Conservation (phyloP, 2,797 vertebrate species). For the Labroides dimidiatus region DNA sequence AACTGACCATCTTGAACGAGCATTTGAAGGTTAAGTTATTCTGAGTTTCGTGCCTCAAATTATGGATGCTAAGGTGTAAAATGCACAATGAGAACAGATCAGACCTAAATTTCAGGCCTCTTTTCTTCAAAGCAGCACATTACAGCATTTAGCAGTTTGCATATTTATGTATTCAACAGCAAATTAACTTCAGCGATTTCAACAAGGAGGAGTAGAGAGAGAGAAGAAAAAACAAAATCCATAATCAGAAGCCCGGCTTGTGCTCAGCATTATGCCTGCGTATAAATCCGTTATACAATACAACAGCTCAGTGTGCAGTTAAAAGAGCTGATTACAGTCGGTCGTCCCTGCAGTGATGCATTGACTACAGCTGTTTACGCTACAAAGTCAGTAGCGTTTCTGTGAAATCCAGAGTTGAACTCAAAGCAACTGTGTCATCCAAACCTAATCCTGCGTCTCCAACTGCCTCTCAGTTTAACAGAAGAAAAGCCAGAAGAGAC, state of each 20-base stretch:
- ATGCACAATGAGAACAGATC: conserved; percentile 39
- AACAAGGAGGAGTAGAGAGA: conserved; percentile 33
- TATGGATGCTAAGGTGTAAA: conserved; percentile 26
- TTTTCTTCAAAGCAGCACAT: conserved; percentile 36
- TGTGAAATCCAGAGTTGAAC: conserved; percentile 44
- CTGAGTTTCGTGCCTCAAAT: conserved; percentile 50
- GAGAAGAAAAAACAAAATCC: conserved; percentile 21
- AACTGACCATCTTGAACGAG: conserved; percentile 22
- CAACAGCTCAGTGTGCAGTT: conserved; percentile 23
- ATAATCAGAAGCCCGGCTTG: conserved; percentile 40
- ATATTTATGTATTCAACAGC: conserved; percentile 29
- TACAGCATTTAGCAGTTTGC: not conserved
- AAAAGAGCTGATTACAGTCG: conserved; percentile 27
- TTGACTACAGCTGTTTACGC: conserved; percentile 44
- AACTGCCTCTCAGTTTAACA: conserved; percentile 19
- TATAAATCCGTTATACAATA: conserved; percentile 39
- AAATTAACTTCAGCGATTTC: conserved; percentile 46
- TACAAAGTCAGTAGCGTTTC: conserved; percentile 41
- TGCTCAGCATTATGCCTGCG: conserved; percentile 27
- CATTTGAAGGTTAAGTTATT: conserved; percentile 57
- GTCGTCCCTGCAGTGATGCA: conserved; percentile 18
- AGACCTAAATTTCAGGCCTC: conserved; percentile 35
- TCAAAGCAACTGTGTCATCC: conserved; percentile 37
- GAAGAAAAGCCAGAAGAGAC: not conserved
- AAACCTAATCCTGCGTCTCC: conserved; percentile 59